Percentiles rank a stretch among this genome's conserved stretches.
Evolutionary conservation across 1,140 invertebrate genomes (phyloP).

Genomic region (Gonatopus flavifemur): DNA sequence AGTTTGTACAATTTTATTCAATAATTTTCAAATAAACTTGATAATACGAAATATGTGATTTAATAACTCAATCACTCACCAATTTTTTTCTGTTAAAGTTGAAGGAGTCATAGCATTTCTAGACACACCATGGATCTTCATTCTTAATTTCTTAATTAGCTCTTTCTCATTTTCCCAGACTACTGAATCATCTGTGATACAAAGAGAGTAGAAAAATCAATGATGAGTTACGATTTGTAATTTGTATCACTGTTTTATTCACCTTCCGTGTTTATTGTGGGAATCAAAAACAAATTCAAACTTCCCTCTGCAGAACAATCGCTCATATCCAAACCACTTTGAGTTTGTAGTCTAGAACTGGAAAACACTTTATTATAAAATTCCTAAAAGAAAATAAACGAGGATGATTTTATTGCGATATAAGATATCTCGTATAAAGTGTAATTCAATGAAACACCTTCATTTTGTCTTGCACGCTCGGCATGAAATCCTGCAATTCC

Average conservation of each 20-base stretch:
- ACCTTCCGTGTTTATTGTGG: slow-evolving; percentile 66
- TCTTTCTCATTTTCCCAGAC: slow-evolving; percentile 70
- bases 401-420: not conserved
- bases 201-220: slow-evolving; percentile 7
- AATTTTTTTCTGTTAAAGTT: slow-evolving; percentile 70
- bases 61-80: slow-evolving; percentile 51
- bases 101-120: slow-evolving; percentile 67
- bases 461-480: slow-evolving; percentile 66
- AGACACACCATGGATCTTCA: slow-evolving; percentile 69
- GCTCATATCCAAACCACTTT: slow-evolving; percentile 68
- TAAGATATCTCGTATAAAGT: no score
- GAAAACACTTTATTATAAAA: slow-evolving; percentile 68
- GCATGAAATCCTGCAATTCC: slow-evolving; percentile 69
- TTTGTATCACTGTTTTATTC: no score
- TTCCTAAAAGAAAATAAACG: slow-evolving; percentile 50
- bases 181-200: slow-evolving; percentile 59
- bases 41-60: slow-evolving; percentile 12
- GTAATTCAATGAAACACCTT: slow-evolving; percentile 56
- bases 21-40: slow-evolving; percentile 1
- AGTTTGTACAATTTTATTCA: slow-evolving; percentile 2
- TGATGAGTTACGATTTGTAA: not conserved
- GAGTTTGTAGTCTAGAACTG: slow-evolving; percentile 70
- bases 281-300: slow-evolving; percentile 74
- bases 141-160: slow-evolving; percentile 66
- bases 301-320: slow-evolving; percentile 60